phyloP scores from a whole-genome alignment of 2,888 invertebrate genomes.

The Tinea semifulvella region DNA sequence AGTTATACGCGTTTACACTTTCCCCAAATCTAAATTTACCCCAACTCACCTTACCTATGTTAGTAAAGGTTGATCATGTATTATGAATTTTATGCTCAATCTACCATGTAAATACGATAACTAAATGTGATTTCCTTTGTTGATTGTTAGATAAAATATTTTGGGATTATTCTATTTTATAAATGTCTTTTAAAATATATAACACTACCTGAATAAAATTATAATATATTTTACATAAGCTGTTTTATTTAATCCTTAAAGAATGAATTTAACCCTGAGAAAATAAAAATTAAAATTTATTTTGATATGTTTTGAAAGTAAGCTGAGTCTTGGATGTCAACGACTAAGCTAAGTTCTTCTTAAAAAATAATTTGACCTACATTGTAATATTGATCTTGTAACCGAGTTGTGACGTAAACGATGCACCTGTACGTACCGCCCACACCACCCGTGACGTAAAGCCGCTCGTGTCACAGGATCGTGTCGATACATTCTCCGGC shows the following conservation, averaged over 20 bases:
- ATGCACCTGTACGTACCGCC: too few relatives aligned
- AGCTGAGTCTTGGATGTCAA: neutral
- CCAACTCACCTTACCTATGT: too few relatives aligned
- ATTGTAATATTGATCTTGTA: too few relatives aligned
- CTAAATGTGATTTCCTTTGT: neutral
- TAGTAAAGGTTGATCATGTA: too few relatives aligned
- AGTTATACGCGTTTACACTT: too few relatives aligned
- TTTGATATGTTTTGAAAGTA: neutral
- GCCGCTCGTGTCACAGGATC: neutral
- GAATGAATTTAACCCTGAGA: too few relatives aligned
- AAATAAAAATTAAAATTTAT: too few relatives aligned
- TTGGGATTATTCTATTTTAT: slow-evolving; percentile 4
- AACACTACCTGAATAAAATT: neutral
- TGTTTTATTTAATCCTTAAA: neutral
- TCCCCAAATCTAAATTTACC: too few relatives aligned
- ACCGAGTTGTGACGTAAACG: too few relatives aligned
- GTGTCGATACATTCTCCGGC: neutral
- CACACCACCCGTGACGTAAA: slow-evolving; percentile 8
- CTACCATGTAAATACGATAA: neutral
- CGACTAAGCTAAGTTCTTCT: too few relatives aligned
- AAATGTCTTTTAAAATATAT: neutral
- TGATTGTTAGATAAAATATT: neutral
- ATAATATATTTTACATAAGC: neutral
- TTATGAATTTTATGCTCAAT: slow-evolving; percentile 2
- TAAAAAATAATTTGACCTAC: neutral